These are phyloP conservation scores for Salvelinus namaycush DNA, from an alignment of 2,113 vertebrate genomes.

Conservation along the genomic window DNA sequence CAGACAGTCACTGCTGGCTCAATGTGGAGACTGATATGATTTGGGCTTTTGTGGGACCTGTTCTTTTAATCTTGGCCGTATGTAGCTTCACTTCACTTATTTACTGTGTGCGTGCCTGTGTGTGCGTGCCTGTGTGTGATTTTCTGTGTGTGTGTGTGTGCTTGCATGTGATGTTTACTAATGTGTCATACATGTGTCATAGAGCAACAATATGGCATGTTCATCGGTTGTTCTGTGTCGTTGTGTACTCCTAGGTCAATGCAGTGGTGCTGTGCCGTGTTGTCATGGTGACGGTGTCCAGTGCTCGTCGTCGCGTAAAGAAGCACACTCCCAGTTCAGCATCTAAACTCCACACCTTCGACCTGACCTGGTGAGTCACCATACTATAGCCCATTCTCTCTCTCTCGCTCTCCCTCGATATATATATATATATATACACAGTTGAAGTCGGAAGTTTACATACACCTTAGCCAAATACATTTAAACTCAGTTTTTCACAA, in stretches of 20 bases:
- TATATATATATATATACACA: too few species aligned
- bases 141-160: too few species aligned
- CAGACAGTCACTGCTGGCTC: slow-evolving; percentile 87
- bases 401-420: too few species aligned
- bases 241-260: slow-evolving; percentile 79
- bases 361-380: slow-evolving; percentile 84
- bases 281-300: slow-evolving; percentile 87
- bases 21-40: slow-evolving; percentile 79
- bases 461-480: too few species aligned
- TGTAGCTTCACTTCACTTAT: slow-evolving; percentile 32
- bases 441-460: too few species aligned
- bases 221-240: slow-evolving; percentile 3
- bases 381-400: background rate
- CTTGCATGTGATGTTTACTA: too few species aligned
- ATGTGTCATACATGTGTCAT: too few species aligned
- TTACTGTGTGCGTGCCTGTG: slow-evolving; percentile 12
- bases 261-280: slow-evolving; percentile 84
- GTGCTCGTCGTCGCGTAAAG: slow-evolving; percentile 75
- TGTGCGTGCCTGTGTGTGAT: slow-evolving; percentile 4
- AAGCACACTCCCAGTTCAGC: slow-evolving; percentile 85
- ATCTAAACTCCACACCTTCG: slow-evolving; percentile 78
- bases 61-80: slow-evolving; percentile 84
- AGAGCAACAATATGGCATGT: background rate
- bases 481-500: too few species aligned
- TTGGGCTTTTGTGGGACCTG: slow-evolving; percentile 92